phyloP scores from a whole-genome alignment of 2,797 vertebrate species.

The Xenops minutus region DNA sequence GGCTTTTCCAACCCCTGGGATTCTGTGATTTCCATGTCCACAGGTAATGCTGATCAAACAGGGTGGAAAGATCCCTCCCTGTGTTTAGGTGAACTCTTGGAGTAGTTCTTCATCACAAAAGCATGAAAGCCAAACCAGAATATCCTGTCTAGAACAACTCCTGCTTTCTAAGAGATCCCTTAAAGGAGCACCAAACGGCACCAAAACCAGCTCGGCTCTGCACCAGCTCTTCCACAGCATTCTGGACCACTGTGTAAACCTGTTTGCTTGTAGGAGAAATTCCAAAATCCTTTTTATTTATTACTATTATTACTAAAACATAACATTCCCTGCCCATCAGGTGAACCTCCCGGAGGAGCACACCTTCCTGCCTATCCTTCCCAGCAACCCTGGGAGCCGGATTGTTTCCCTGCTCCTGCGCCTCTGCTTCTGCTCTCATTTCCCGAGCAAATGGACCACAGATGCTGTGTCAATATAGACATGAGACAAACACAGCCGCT shows the following conservation, averaged over 20 bases:
- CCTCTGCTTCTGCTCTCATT: constrained; percentile 29
- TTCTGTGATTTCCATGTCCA: not conserved
- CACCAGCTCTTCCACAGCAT: not conserved
- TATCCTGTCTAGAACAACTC: not conserved
- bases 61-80: not conserved
- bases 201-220: not conserved
- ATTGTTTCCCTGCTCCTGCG: not conserved
- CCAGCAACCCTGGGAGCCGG: not conserved
- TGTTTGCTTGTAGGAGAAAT: not conserved
- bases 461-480: constrained; percentile 62
- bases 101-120: not conserved
- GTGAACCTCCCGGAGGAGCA: not conserved
- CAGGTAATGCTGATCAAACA: not conserved
- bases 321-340: not conserved
- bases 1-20: not conserved
- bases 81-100: not conserved
- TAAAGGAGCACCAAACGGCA: not conserved
- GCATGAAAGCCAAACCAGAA: not conserved
- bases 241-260: not conserved
- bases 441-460: constrained; percentile 57
- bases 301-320: not conserved
- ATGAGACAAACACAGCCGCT: constrained; percentile 50
- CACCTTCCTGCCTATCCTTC: not conserved
- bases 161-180: not conserved
- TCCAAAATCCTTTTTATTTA: not conserved